Evolutionary conservation across 2,888 invertebrate species (phyloP).

Genomic region (Bugula neritina): DNA sequence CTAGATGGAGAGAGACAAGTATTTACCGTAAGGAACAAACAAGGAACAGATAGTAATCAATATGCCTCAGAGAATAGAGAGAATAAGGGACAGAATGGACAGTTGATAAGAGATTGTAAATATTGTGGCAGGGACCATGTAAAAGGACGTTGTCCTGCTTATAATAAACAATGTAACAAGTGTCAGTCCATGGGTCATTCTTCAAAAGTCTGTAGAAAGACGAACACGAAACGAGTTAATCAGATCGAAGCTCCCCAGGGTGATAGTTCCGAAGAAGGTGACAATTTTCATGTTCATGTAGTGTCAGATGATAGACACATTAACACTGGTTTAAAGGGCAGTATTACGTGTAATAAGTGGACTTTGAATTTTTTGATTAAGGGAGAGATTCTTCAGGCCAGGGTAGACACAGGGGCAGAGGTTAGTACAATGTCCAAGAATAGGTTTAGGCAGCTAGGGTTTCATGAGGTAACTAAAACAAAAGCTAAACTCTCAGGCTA

Average conservation of each 20-base stretch:
- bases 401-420: constrained; percentile 21
- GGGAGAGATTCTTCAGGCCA: neutral
- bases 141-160: neutral
- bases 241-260: neutral
- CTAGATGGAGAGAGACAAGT: constrained; percentile 4
- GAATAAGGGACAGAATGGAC: neutral
- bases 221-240: neutral
- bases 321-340: neutral
- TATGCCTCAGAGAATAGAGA: neutral
- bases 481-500: neutral
- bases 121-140: constrained; percentile 3
- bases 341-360: neutral
- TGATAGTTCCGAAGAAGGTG: neutral
- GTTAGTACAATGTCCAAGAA: neutral
- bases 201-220: neutral
- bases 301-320: neutral
- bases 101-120: neutral
- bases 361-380: neutral
- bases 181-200: neutral
- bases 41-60: neutral
- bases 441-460: neutral
- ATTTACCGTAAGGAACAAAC: neutral
- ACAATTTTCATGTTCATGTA: constrained; percentile 14
- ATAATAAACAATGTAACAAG: neutral
- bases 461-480: neutral